Evolutionary conservation across 2,113 vertebrate species (phyloP).

Genomic region (Eleginops maclovinus): DNA sequence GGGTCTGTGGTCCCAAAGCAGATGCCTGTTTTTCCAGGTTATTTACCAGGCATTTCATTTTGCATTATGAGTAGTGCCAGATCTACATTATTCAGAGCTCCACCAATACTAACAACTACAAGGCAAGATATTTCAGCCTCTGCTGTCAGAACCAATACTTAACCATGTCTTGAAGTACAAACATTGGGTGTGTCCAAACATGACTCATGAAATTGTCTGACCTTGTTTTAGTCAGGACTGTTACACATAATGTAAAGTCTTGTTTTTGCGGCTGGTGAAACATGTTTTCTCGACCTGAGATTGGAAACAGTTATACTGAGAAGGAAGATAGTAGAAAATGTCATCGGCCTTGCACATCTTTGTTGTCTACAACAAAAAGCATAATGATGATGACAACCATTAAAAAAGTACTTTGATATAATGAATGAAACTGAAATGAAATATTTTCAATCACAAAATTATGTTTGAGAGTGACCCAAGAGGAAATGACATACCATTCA

Average conservation of each 20-base stretch:
- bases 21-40: background rate
- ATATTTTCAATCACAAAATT: conserved; percentile 20
- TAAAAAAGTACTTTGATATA: background rate
- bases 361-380: background rate
- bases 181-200: background rate
- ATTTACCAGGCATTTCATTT: background rate
- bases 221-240: background rate
- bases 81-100: background rate
- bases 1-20: background rate
- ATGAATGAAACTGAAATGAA: background rate
- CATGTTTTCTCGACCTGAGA: background rate
- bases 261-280: background rate
- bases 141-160: background rate
- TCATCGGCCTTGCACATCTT: background rate
- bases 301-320: background rate
- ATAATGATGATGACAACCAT: background rate
- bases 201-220: background rate
- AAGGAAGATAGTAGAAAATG: background rate
- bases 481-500: conserved; percentile 20
- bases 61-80: background rate
- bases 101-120: background rate
- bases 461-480: conserved; percentile 11
- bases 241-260: background rate
- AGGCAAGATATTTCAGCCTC: background rate
- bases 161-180: conserved; percentile 1